These are phyloP conservation scores for Amaurobius ferox DNA, from an alignment of 2,888 invertebrate species.

Conservation along the genomic window DNA sequence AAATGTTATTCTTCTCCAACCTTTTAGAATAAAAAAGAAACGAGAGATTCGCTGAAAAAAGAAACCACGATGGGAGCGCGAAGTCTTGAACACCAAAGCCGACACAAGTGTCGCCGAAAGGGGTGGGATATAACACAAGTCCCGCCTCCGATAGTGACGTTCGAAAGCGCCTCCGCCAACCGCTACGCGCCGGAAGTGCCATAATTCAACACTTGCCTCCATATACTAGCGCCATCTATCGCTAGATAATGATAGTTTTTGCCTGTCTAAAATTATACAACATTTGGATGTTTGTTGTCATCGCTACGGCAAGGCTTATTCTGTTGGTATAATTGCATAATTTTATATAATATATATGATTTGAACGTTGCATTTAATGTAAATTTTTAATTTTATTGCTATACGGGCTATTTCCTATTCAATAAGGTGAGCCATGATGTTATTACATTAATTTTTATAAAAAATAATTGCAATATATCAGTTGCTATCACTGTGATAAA, in stretches of 20 bases:
- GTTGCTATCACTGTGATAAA: too few relatives aligned
- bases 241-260: background rate
- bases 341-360: too few relatives aligned
- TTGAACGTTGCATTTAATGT: too few relatives aligned
- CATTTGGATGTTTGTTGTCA: too few relatives aligned
- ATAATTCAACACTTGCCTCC: slow-evolving; percentile 45
- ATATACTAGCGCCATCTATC: slow-evolving; percentile 63
- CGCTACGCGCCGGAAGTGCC: slow-evolving; percentile 66
- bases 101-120: slow-evolving; percentile 75
- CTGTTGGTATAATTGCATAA: too few relatives aligned
- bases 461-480: too few relatives aligned
- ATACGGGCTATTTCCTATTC: too few relatives aligned
- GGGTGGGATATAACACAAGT: slow-evolving; percentile 75
- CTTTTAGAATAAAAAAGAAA: slow-evolving; percentile 11
- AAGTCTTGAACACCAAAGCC: slow-evolving; percentile 74
- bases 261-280: too few relatives aligned
- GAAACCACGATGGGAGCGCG: slow-evolving; percentile 71
- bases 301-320: too few relatives aligned
- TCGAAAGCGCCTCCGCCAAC: slow-evolving; percentile 63
- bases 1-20: background rate
- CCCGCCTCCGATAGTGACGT: slow-evolving; percentile 72
- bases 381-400: too few relatives aligned
- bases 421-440: too few relatives aligned
- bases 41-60: slow-evolving; percentile 59
- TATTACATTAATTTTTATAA: too few relatives aligned